Evolutionary conservation across 2,888 invertebrate genomes (phyloP).

Genomic region (Ischnus inquisitorius): DNA sequence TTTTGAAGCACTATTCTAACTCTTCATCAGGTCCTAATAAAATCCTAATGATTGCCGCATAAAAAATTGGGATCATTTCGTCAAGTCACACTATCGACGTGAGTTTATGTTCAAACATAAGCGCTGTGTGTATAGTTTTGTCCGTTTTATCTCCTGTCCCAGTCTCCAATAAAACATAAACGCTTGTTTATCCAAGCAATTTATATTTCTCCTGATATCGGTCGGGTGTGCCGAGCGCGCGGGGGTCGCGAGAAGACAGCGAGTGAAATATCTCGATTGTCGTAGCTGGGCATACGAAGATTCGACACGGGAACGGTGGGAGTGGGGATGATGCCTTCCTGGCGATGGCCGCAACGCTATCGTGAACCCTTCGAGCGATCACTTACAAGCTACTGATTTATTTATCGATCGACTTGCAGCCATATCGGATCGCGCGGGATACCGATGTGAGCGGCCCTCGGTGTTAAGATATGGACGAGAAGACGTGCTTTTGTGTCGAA

Average conservation of each 20-base stretch:
- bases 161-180: constrained; percentile 37
- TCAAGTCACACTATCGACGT: too few relatives aligned
- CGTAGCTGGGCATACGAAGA: constrained; percentile 51
- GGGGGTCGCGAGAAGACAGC: constrained; percentile 31
- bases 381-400: constrained; percentile 79
- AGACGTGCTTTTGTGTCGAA: constrained; percentile 38
- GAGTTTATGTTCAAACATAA: too few relatives aligned
- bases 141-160: neutral
- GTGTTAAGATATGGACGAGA: constrained; percentile 58
- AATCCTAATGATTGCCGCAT: too few relatives aligned
- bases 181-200: constrained; percentile 71
- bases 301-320: constrained; percentile 41
- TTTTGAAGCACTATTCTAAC: too few relatives aligned
- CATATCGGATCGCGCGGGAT: constrained; percentile 68
- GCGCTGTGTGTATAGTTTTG: neutral
- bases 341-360: constrained; percentile 25
- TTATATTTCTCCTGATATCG: constrained; percentile 68
- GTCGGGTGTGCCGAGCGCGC: constrained; percentile 41
- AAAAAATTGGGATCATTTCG: too few relatives aligned
- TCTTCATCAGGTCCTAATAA: too few relatives aligned
- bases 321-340: constrained; percentile 32
- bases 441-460: constrained; percentile 44
- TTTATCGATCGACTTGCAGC: constrained; percentile 77
- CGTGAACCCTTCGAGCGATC: constrained; percentile 69
- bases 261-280: constrained; percentile 44